These are phyloP conservation scores for Yponomeuta malinellus DNA, from an alignment of 2,888 invertebrate species.

Conservation along the genomic window DNA sequence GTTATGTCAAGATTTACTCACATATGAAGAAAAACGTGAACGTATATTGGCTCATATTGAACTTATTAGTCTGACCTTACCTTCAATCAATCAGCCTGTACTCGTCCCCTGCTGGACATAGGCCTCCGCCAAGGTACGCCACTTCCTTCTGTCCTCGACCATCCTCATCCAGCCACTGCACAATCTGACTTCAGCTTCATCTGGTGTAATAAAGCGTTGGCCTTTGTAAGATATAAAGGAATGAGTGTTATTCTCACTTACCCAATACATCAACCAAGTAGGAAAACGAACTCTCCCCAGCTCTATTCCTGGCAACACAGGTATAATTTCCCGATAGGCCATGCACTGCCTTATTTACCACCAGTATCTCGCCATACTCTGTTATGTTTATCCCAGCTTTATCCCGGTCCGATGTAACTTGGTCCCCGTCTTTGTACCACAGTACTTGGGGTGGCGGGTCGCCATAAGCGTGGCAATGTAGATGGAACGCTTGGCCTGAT, in stretches of 20 bases:
- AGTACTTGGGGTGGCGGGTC: constrained; percentile 75
- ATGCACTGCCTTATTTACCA: constrained; percentile 36
- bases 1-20: too few species aligned
- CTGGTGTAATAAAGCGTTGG: too few species aligned
- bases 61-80: too few species aligned
- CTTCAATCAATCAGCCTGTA: too few species aligned
- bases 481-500: constrained; percentile 56
- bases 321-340: constrained; percentile 73
- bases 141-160: too few species aligned
- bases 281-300: constrained; percentile 60
- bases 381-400: constrained; percentile 47
- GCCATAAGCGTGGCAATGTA: constrained; percentile 76
- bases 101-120: too few species aligned
- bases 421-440: constrained; percentile 75
- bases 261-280: constrained; percentile 67
- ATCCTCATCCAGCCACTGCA: too few species aligned
- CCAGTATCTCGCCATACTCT: constrained; percentile 56
- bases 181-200: too few species aligned
- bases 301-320: constrained; percentile 75
- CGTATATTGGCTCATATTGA: too few species aligned
- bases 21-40: too few species aligned
- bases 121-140: too few species aligned
- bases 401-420: constrained; percentile 65
- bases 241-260: constrained; percentile 30
- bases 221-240: too few species aligned